Evolutionary conservation across 2,888 invertebrate species (phyloP), one percentile per base, ranked within the genome.

Genomic region (Eupithecia vulgata): DNA sequence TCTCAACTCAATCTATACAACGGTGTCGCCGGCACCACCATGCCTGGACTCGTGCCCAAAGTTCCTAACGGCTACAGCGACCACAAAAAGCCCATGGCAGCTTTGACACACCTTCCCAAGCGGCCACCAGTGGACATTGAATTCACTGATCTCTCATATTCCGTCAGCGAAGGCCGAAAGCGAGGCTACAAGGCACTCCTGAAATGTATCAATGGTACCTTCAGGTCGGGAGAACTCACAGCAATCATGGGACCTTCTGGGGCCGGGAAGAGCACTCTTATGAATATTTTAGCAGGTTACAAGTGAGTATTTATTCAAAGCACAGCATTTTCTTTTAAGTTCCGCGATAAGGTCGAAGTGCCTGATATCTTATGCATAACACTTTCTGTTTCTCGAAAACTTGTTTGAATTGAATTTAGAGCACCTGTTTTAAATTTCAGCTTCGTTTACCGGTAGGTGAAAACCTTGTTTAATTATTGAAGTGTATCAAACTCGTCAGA

Each of bases 221-320:
- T 98, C 88, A 95, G 96, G 81, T 97, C 97, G 76, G 98, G 99
- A n/a, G 98, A 98, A 86, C 94, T 99, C 81, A 98, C 98, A 0
- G 99, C 98, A 42, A 98, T 99, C 75, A 98, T 99, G 98, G 99
- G 99, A 45, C 99, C 99, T 42, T 98, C 98, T 0, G 96, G 96
- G 1, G 96, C 96, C 17, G 96, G 96, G 61, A 97, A 97, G 85
- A 97, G 96, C 85, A 97, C 98, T 0, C 95, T 98, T 15, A 97
- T 98, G 97, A 98, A 98, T 87, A 97, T 98, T 81, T 94, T 98
- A 81, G 97, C 98, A 66, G 98, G 98, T 78, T 98, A 98, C 95
- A 97, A 97, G 97, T 97, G 89, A 95, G 96, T 95, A 65, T 71
- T 66, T 40, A 65, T 40, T 40, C 40, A 34, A 57, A 57, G 21